Conservation (phyloP, 2,888 invertebrate genomes). For the Kuschelorhynchus macadamiae region DNA sequence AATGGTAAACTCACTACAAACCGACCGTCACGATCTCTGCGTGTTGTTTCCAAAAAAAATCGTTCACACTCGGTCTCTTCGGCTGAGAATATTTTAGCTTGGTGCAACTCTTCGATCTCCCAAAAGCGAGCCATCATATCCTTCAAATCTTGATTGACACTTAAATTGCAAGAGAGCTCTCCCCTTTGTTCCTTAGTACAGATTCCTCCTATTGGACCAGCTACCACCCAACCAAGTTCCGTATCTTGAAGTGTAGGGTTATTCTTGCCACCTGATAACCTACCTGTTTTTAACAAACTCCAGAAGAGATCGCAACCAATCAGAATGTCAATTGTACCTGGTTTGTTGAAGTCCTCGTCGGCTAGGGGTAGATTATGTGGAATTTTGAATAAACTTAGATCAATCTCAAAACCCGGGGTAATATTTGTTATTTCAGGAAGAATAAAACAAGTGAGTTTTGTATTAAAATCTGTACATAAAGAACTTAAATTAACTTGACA, state of each 20-base stretch:
- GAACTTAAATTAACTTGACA: neutral
- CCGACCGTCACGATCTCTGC: no score
- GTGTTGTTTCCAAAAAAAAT: no score
- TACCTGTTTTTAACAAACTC: neutral
- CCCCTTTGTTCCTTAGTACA: neutral
- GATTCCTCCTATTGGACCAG: slow-evolving; percentile 6
- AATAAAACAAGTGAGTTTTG: no score
- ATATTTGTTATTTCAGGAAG: slow-evolving; percentile 4
- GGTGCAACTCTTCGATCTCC: slow-evolving; percentile 52
- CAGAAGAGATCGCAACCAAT: slow-evolving; percentile 9
- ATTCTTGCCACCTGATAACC: slow-evolving; percentile 11
- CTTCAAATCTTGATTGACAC: slow-evolving; percentile 13
- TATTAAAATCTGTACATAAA: no score
- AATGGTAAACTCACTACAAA: no score
- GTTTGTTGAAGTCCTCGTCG: slow-evolving; percentile 13
- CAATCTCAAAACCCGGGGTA: slow-evolving; percentile 8
- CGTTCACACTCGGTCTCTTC: no score
- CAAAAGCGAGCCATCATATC: slow-evolving; percentile 26
- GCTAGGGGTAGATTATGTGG: neutral
- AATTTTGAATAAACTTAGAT: slow-evolving; percentile 9
- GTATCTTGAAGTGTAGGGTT: slow-evolving; percentile 1
- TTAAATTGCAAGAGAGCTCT: slow-evolving; percentile 5
- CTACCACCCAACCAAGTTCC: slow-evolving; percentile 5
- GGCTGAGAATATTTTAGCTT: slow-evolving; percentile 10
- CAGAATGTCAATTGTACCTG: slow-evolving; percentile 1